These are phyloP conservation scores for Dromiciops gliroides DNA, from an alignment of 2,113 vertebrate genomes.

Conservation along the genomic window DNA sequence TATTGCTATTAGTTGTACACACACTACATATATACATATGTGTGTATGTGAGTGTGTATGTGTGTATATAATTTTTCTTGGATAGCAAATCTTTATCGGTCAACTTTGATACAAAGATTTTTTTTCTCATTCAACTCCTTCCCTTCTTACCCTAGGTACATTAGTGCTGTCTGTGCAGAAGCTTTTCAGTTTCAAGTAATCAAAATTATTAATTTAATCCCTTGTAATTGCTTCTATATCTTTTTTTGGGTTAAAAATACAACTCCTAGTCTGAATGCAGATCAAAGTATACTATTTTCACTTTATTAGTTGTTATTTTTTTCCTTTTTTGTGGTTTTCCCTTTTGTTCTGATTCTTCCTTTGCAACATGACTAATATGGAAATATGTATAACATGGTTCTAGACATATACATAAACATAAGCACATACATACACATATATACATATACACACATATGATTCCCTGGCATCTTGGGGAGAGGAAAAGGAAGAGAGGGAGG, in stretches of 20 bases:
- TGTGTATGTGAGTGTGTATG: accelerated
- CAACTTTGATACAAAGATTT: not conserved
- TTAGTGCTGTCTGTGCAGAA: not conserved
- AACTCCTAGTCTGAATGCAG: too few species aligned
- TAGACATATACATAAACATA: too few species aligned
- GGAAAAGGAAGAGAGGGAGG: too few species aligned
- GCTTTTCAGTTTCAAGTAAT: not conserved
- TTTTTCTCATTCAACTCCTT: not conserved
- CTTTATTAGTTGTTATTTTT: too few species aligned
- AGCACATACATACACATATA: too few species aligned
- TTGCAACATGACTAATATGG: too few species aligned
- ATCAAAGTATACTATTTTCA: too few species aligned
- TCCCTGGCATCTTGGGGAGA: too few species aligned
- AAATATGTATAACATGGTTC: too few species aligned
- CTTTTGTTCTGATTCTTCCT: too few species aligned
- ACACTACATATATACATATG: not conserved
- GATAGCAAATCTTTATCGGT: not conserved
- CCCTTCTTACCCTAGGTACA: not conserved
- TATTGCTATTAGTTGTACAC: not conserved
- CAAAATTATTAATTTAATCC: not conserved
- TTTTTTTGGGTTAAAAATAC: not conserved
- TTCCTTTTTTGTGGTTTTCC: too few species aligned
- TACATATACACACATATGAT: too few species aligned
- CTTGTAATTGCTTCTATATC: not conserved
- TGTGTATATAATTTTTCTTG: not conserved